Evolutionary conservation across 2,113 vertebrate species (phyloP), one percentile per base, ranked within the genome.

Genomic region (Mobula hypostoma): DNA sequence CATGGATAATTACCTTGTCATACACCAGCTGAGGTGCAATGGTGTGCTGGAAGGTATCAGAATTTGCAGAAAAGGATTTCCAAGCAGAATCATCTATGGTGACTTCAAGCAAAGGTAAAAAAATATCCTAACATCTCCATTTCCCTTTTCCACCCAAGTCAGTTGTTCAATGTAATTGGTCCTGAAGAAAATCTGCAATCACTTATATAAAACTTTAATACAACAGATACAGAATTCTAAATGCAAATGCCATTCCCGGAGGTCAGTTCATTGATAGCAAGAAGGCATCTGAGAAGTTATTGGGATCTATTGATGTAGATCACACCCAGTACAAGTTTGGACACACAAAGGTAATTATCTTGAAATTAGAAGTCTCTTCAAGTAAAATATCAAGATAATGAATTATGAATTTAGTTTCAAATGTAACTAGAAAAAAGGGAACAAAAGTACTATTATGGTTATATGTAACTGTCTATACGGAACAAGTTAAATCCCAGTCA

Each of bases 31-130:
- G 95, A 96, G 97, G 94, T 98, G 98, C 95, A 98, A 98, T 0
- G 97, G 98, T 94, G 98, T 98, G 58, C 96, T 98, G 0, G 98
- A 98, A 95, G 98, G 98, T 63, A 98, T 98, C 95, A 96, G 97
- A 74, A 98, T 98, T 94, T 98, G 98, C 95, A 98, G 98, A 94
- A 98, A 98, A 94, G 98, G 98, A 0, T 98, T 98, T 95, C 98
- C 98, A 95, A 98, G 98, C 96, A 98, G 98, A 94, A 98, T 98
- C 95, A 96, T 97, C 94, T 98, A 98, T 7, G 97, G 96, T 0
- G 98, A 98, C 96, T 98, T 98, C 94, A 98, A 98, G 95, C 98
- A 98, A 95, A 94, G 97, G 98, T 98, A 95, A 7, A 95, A 36
- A 11, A 29, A n/a, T 7, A 21, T 66, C 9, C 9, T 12, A n/a